These are phyloP conservation scores for Hemiprocne comata DNA, from an alignment of 2,113 vertebrate genomes.

Conservation along the genomic window DNA sequence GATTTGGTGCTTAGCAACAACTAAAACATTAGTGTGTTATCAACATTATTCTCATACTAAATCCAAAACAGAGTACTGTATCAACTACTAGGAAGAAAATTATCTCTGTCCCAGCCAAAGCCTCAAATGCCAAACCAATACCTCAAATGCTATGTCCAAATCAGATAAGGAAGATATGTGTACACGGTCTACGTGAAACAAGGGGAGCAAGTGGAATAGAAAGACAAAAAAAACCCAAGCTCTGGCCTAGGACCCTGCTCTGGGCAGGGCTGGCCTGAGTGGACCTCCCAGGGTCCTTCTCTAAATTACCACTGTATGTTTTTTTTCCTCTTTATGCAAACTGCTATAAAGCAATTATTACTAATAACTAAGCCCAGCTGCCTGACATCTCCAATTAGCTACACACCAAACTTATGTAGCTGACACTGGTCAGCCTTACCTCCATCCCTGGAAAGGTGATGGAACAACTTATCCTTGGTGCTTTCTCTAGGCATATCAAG, in stretches of 20 bases:
- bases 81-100: neutral
- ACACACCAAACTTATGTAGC: neutral
- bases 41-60: no score
- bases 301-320: neutral
- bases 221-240: neutral
- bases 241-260: neutral
- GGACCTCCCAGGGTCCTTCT: neutral
- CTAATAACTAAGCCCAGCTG: neutral
- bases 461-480: no score
- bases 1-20: no score
- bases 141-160: neutral
- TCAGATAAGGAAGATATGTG: neutral
- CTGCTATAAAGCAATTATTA: neutral
- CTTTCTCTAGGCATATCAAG: no score
- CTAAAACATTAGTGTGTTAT: no score
- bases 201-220: neutral
- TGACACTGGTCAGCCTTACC: no score
- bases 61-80: neutral
- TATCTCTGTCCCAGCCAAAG: neutral
- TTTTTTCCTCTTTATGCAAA: neutral
- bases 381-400: neutral
- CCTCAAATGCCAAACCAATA: neutral
- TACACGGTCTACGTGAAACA: neutral
- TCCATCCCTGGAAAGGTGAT: no score
- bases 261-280: neutral